These are phyloP conservation scores for Aporophyla nigra DNA, from an alignment of 2,888 invertebrate species.

Conservation along the genomic window DNA sequence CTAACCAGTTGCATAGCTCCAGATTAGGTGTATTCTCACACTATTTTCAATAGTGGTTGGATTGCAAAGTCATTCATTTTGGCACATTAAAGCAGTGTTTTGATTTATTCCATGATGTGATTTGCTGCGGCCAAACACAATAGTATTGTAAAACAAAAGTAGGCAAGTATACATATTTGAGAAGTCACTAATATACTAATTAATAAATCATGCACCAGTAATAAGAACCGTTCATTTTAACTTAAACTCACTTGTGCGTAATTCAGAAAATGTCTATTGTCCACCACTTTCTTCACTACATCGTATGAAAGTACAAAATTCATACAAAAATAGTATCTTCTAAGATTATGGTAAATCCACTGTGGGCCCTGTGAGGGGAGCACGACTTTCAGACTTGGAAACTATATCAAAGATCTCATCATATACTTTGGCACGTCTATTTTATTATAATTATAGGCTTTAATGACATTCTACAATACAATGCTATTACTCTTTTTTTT, in stretches of 20 bases:
- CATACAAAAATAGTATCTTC: conserved; percentile 48
- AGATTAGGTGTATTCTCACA: background rate
- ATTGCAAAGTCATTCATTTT: conserved; percentile 30
- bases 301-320: conserved; percentile 53
- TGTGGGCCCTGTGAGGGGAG: conserved; percentile 25
- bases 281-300: conserved; percentile 15
- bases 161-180: conserved; percentile 1
- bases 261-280: conserved; percentile 14
- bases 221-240: conserved; percentile 12
- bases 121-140: background rate
- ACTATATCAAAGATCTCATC: conserved; percentile 35
- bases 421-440: conserved; percentile 6
- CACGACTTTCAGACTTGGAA: conserved; percentile 15
- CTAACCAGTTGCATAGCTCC: background rate
- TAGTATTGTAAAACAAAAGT: conserved; percentile 29
- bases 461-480: background rate
- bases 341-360: conserved; percentile 32
- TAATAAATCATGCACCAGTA: conserved; percentile 35
- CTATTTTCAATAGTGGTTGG: conserved; percentile 18
- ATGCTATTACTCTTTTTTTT: background rate
- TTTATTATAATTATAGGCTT: background rate
- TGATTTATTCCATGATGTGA: background rate
- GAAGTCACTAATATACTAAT: background rate
- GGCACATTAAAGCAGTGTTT: conserved; percentile 31
- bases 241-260: conserved; percentile 23